Percentiles rank a stretch among this genome's conserved stretches.
These are phyloP conservation scores for Caenorhabditis sp. DNA, from an alignment of 2,888 invertebrate species.

Conservation along the genomic window DNA sequence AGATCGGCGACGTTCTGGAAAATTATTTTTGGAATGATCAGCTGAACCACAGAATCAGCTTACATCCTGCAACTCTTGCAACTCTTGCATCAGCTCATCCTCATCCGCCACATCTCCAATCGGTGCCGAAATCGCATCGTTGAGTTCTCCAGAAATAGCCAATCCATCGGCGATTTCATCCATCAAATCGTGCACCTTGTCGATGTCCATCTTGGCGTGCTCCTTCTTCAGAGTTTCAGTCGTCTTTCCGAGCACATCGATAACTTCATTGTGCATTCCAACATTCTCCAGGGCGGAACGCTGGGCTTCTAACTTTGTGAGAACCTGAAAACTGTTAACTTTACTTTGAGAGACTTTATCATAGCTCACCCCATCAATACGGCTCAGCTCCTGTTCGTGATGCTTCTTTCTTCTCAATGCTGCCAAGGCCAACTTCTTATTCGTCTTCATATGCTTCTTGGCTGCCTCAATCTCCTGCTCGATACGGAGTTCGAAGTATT, in stretches of 20 bases:
- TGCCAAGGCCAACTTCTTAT: slow-evolving; percentile 72
- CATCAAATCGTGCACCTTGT: slow-evolving; percentile 75
- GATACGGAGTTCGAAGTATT: slow-evolving; percentile 71
- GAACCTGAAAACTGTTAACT: slow-evolving; percentile 51
- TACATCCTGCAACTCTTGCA: slow-evolving; percentile 72
- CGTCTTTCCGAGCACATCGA: slow-evolving; percentile 72
- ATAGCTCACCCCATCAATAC: slow-evolving; percentile 64
- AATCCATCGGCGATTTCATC: slow-evolving; percentile 74
- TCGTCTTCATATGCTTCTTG: slow-evolving; percentile 72
- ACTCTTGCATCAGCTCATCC: slow-evolving; percentile 72
- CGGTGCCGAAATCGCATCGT: slow-evolving; percentile 72
- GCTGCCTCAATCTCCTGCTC: slow-evolving; percentile 70
- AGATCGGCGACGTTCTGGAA: slow-evolving; percentile 57
- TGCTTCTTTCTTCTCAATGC: slow-evolving; percentile 74
- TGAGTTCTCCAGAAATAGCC: slow-evolving; percentile 69
- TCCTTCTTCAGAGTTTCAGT: slow-evolving; percentile 72
- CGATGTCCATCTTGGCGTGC: slow-evolving; percentile 72
- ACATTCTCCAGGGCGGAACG: slow-evolving; percentile 74
- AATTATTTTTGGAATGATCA: background rate
- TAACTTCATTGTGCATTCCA: slow-evolving; percentile 72
- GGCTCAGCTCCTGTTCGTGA: slow-evolving; percentile 70
- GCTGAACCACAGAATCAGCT: background rate
- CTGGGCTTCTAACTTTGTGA: slow-evolving; percentile 75
- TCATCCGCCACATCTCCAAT: slow-evolving; percentile 72
- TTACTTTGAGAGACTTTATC: background rate